Evolutionary conservation across 2,888 invertebrate genomes (phyloP).

Genomic region (Athalia cordata): DNA sequence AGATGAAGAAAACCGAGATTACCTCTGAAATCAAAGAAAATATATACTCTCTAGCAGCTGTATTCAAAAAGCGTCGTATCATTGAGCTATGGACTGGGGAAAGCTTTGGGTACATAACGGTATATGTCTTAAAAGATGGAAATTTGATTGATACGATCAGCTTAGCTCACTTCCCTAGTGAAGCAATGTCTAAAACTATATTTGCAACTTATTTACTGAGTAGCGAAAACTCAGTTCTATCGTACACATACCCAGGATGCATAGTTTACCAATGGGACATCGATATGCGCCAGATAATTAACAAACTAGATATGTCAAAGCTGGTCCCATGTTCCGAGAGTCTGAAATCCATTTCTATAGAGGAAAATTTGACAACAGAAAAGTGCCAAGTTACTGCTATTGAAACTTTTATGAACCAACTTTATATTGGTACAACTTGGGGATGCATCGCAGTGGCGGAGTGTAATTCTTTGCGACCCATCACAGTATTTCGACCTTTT

Average conservation of each 20-base stretch:
- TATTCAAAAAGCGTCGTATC: constrained; percentile 64
- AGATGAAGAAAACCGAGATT: constrained; percentile 67
- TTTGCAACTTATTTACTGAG: constrained; percentile 84
- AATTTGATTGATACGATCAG: constrained; percentile 77
- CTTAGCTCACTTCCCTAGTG: constrained; percentile 78
- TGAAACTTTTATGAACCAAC: constrained; percentile 74
- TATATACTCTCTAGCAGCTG: constrained; percentile 68
- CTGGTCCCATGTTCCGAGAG: constrained; percentile 94
- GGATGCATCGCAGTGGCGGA: constrained; percentile 95
- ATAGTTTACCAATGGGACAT: constrained; percentile 93
- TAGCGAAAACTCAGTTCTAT: constrained; percentile 81
- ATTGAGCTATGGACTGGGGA: constrained; percentile 95
- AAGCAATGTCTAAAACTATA: constrained; percentile 78
- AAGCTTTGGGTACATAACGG: constrained; percentile 84
- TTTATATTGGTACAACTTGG: constrained; percentile 96
- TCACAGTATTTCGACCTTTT: constrained; percentile 94
- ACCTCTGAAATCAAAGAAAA: constrained; percentile 68
- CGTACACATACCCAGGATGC: constrained; percentile 91
- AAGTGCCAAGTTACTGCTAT: constrained; percentile 81
- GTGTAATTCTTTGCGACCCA: constrained; percentile 85
- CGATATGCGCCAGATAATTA: constrained; percentile 79
- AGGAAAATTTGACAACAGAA: constrained; percentile 87
- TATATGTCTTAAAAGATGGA: constrained; percentile 82
- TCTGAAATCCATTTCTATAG: constrained; percentile 91
- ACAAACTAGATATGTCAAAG: constrained; percentile 93